Evolutionary conservation across 64 coral and sea anemone species (phyloP).

Genomic region (Catalaphyllia jardinei): DNA sequence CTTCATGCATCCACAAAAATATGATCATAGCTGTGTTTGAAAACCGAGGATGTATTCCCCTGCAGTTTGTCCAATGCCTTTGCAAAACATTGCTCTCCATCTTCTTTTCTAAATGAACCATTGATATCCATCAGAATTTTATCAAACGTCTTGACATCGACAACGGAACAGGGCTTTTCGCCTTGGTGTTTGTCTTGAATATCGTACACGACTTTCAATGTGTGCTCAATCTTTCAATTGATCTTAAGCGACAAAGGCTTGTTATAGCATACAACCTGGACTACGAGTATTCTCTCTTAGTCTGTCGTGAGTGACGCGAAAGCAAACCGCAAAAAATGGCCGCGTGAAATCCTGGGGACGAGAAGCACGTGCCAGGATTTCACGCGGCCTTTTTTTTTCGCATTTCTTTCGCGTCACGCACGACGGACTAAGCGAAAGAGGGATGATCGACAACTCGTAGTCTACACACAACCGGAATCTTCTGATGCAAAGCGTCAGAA

Average conservation of each 20-base stretch:
- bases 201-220: background rate
- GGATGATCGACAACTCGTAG: no score
- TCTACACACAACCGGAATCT: conserved; percentile 62
- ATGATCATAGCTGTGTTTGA: conserved; percentile 35
- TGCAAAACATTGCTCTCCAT: background rate
- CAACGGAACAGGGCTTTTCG: background rate
- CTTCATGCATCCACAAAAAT: conserved; percentile 81
- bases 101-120: background rate
- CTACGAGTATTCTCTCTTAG: no score
- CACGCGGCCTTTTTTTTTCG: no score
- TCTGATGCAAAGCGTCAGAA: background rate
- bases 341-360: no score
- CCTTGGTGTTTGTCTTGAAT: background rate
- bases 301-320: no score
- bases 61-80: background rate
- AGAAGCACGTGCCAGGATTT: no score
- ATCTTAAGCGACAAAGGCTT: background rate
- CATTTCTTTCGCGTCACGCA: no score
- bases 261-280: no score
- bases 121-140: conserved; percentile 5
- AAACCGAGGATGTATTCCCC: background rate
- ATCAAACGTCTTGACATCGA: conserved; percentile 42
- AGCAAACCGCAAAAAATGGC: no score
- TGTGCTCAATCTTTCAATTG: no score
- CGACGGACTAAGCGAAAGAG: no score